Conservation (phyloP, 2,797 vertebrate genomes). For the Gallinago solitaria region DNA sequence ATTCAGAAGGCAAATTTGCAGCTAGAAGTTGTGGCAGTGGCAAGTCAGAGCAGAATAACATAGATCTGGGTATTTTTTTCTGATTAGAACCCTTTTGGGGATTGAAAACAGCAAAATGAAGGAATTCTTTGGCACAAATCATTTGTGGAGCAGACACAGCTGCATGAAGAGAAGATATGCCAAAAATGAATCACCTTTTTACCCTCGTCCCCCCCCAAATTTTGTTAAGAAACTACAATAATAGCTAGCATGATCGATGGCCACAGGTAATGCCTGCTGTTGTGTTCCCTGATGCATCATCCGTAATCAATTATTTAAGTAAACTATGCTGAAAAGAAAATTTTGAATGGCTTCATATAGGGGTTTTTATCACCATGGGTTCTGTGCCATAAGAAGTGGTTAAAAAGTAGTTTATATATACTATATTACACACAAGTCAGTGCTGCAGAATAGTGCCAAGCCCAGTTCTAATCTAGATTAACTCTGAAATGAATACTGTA, state of each 20-base stretch:
- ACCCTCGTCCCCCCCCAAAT: background rate
- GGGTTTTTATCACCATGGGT: background rate
- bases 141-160: background rate
- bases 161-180: background rate
- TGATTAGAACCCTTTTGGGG: background rate
- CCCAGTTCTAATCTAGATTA: constrained; percentile 38
- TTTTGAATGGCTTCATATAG: background rate
- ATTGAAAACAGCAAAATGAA: background rate
- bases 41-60: background rate
- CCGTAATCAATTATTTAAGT: background rate
- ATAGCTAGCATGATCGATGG: background rate
- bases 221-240: background rate
- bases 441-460: background rate
- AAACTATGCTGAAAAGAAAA: background rate
- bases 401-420: constrained; percentile 38
- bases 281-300: background rate
- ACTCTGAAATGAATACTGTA: constrained; percentile 40
- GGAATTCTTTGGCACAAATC: background rate
- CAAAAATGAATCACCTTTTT: background rate
- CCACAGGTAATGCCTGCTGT: background rate
- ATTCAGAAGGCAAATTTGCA: background rate
- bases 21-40: background rate
- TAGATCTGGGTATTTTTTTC: background rate
- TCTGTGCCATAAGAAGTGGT: background rate
- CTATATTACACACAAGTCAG: constrained; percentile 5